A percentile compares a stretch with the other conserved stretches of the same genome.
Evolutionary conservation across 2,888 invertebrate genomes (phyloP).

Genomic region (Dynastes hyllus): DNA sequence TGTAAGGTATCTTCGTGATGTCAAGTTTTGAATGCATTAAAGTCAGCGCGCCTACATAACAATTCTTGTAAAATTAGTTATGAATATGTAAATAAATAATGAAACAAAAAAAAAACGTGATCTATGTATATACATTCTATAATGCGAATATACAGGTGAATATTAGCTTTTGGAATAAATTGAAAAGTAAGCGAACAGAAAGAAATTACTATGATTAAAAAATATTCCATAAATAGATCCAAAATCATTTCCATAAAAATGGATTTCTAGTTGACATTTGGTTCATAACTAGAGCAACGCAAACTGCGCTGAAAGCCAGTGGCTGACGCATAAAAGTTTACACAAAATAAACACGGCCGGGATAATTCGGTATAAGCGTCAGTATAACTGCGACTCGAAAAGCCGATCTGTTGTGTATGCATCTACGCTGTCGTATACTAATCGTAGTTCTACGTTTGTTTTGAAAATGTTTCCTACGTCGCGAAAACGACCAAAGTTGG

Average conservation of each 20-base stretch:
- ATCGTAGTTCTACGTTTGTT: too few species aligned
- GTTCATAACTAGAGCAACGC: too few species aligned
- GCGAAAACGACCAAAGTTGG: too few species aligned
- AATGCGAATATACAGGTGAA: background rate
- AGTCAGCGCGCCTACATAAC: background rate
- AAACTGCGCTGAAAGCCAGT: too few species aligned
- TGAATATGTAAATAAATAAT: conserved; percentile 19
- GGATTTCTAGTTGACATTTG: background rate
- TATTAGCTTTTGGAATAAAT: background rate
- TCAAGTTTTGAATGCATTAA: background rate
- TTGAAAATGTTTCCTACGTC: too few species aligned
- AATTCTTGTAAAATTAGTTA: conserved; percentile 8
- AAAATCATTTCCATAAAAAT: background rate
- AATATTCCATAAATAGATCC: background rate
- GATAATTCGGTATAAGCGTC: too few species aligned
- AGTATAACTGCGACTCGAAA: too few species aligned
- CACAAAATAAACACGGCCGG: too few species aligned
- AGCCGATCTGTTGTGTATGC: too few species aligned
- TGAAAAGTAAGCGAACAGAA: background rate
- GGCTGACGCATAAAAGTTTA: too few species aligned
- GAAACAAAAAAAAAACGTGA: background rate
- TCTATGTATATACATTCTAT: background rate
- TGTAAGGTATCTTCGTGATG: background rate
- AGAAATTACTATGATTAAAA: background rate
- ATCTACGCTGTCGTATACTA: too few species aligned